Base-by-base conservation (phyloP, 2,888 invertebrate species). In the Sipha maydis region DNA sequence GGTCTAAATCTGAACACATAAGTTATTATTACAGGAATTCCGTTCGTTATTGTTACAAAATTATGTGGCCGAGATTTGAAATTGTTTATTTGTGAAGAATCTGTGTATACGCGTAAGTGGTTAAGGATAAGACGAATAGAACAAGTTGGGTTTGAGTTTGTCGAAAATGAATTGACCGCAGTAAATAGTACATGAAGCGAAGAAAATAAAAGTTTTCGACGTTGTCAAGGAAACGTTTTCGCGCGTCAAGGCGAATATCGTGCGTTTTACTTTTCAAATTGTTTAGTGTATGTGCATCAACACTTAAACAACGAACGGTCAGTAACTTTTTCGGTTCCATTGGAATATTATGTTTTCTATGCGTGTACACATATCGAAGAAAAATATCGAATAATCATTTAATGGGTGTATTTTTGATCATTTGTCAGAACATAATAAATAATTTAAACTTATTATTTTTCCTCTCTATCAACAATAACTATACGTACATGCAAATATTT, bases 1-100 rank as follows among this genome's bases (percentile, higher is more conserved):
- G 84, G 84, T 77, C 41, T 41, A 77, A 84, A 76, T 61, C 76
- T 48, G 38, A 9, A 8, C 67, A 9, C 11, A 41, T 41, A 28
- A 61, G 84, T 76, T 41, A 38, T 71, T 25, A 25, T 21, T 73
- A 34, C 19, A 25, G 73, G 31, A 73, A 38, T 56, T 38, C 34
- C n/a, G 83, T 73, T 83, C n/a, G 38, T 84, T 76, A 61, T 61
- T 76, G 67, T 84, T 38, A 31, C 67, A 31, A 84, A 84, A 84
- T 25, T 21, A 67, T 76, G 76, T 41, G 76, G 67, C 75, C 84
- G 56, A 75, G 54, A 54, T 73, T 75, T 14, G 76, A 84, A 84
- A 84, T 38, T 54, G 73, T 56, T 71, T 73, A 34, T 38, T 83
- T 19, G 73, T 21, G 38, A 3, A 9, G 54, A 28, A n/a, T 31